A percentile compares a stretch with the other conserved stretches of the same genome.
phyloP scores from a whole-genome alignment of 1,140 invertebrate species.

The Charaxes varanes region DNA sequence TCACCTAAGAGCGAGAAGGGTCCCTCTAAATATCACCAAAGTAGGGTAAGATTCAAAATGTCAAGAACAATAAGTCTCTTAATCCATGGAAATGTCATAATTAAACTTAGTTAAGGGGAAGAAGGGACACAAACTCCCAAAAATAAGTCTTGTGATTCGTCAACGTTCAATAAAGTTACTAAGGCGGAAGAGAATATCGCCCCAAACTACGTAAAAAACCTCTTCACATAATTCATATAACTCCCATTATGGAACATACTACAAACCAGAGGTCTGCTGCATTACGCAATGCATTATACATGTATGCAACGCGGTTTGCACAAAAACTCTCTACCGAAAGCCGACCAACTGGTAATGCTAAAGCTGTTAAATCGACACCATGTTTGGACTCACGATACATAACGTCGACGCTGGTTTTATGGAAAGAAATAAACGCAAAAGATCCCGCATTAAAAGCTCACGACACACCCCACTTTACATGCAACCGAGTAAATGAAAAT shows the following conservation, averaged over 20 bases:
- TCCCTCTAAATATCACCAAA: too few species aligned
- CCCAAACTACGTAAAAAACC: too few species aligned
- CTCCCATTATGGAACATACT: not conserved
- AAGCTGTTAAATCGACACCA: slow-evolving; percentile 51
- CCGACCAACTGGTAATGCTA: slow-evolving; percentile 46
- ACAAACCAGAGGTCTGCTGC: not conserved
- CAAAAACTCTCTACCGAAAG: slow-evolving; percentile 56
- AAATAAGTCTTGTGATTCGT: too few species aligned
- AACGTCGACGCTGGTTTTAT: slow-evolving; percentile 21
- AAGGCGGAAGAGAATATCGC: too few species aligned
- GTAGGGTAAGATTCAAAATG: too few species aligned
- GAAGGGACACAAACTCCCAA: too few species aligned
- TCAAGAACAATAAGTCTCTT: too few species aligned
- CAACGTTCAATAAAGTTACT: too few species aligned
- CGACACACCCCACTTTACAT: slow-evolving; percentile 12
- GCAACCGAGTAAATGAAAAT: slow-evolving; percentile 22
- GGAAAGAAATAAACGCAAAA: slow-evolving; percentile 23
- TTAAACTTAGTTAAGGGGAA: too few species aligned
- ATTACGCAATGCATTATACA: slow-evolving; percentile 46
- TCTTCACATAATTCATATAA: too few species aligned
- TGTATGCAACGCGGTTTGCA: slow-evolving; percentile 27
- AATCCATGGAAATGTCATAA: too few species aligned
- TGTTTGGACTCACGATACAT: slow-evolving; percentile 32
- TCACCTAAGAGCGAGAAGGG: too few species aligned
- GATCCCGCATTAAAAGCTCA: slow-evolving; percentile 18